Evolutionary conservation across 2,888 invertebrate species (phyloP).

Genomic region (Drosophila rubida): DNA sequence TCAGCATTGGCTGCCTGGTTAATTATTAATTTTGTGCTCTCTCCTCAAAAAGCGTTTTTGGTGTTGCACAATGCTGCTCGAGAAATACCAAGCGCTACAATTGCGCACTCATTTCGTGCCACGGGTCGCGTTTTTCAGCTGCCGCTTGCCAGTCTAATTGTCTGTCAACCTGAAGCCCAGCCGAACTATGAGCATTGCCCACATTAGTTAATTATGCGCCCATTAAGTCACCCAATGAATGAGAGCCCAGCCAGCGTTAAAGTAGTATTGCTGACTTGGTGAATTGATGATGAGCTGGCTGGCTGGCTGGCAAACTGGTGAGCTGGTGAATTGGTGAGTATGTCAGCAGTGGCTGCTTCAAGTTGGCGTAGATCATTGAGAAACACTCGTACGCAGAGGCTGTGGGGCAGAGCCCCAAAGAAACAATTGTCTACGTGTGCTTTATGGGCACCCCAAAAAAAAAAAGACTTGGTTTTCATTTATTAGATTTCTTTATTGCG

Average conservation of each 20-base stretch:
- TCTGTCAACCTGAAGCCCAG: slow-evolving; percentile 55
- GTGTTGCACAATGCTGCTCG: slow-evolving; percentile 46
- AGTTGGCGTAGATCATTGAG: slow-evolving; percentile 63
- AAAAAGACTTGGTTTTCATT: slow-evolving; percentile 51
- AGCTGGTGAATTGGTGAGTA: slow-evolving; percentile 46
- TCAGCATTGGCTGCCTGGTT: slow-evolving; percentile 34
- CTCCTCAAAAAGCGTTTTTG: slow-evolving; percentile 26
- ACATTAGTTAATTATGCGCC: slow-evolving; percentile 77
- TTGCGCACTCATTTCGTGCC: slow-evolving; percentile 67
- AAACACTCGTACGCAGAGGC: slow-evolving; percentile 36
- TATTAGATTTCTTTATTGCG: slow-evolving; percentile 68
- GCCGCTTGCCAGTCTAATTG: slow-evolving; percentile 52
- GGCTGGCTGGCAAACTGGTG: too few relatives aligned
- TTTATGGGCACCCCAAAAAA: slow-evolving; percentile 25
- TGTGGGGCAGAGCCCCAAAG: slow-evolving; percentile 8
- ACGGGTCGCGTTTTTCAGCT: slow-evolving; percentile 28
- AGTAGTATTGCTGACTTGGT: slow-evolving; percentile 36
- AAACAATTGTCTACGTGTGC: slow-evolving; percentile 45
- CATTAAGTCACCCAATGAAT: slow-evolving; percentile 56
- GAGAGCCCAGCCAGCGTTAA: slow-evolving; percentile 10
- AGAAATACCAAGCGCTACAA: slow-evolving; percentile 45
- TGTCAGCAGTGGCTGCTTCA: slow-evolving; percentile 52
- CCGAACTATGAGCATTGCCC: slow-evolving; percentile 46
- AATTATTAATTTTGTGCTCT: slow-evolving; percentile 50
- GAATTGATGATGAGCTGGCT: slow-evolving; percentile 39